Conservation (phyloP, 92 coral and sea anemone genomes). For the Porites cylindrica region DNA sequence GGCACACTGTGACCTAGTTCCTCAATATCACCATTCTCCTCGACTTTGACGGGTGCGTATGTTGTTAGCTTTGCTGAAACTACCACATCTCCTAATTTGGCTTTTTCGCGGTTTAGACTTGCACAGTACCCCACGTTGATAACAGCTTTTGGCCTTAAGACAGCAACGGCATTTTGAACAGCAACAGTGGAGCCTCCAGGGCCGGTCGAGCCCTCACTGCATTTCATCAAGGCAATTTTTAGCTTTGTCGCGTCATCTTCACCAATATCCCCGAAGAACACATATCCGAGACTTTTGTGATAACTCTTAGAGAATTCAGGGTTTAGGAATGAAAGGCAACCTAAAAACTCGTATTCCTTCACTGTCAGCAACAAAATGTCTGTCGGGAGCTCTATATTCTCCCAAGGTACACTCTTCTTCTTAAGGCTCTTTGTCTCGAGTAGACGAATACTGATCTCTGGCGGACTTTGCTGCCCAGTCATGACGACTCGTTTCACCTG, state of each 20-base stretch:
- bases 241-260: not conserved
- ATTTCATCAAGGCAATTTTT: constrained; percentile 4
- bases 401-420: not conserved
- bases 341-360: not conserved
- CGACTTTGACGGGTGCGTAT: not conserved
- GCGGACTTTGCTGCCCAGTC: no score
- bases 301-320: not conserved
- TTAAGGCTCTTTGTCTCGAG: no score
- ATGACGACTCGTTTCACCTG: no score
- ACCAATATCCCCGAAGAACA: not conserved
- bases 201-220: not conserved
- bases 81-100: not conserved
- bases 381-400: not conserved
- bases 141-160: not conserved
- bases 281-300: not conserved
- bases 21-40: not conserved
- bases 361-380: not conserved
- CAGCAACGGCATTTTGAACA: not conserved
- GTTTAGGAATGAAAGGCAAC: not conserved
- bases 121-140: not conserved
- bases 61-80: not conserved
- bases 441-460: no score
- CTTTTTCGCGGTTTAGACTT: not conserved
- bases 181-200: not conserved
- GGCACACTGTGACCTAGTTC: not conserved